Base-by-base conservation (phyloP, 1,140 invertebrate genomes). In the Drosophila orosa region DNA sequence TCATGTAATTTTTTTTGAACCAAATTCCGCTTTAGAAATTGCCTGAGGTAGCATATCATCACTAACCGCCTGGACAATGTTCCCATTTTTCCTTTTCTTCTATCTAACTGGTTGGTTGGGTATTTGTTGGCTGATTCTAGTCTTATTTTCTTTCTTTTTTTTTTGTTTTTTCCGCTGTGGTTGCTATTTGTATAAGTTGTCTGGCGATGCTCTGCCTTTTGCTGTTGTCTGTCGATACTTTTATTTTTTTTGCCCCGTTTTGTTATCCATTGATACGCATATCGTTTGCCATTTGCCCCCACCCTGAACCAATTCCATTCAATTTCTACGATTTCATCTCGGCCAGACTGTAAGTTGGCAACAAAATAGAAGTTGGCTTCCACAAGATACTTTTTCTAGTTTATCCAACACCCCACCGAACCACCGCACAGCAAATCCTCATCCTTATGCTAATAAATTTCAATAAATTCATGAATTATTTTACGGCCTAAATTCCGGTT, bases 321-420 rank as follows among this genome's bases (percentile, higher is more conserved):
- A 87, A 87, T 84, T 87, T 87, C 80, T 84, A 89, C 73, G 84
- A 89, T 87, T 87, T 87, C 80, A 84, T 87, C 84, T 87, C 71
- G 69, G 54, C 52, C 82, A 75, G 75, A 83, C 37, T 68, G 67
- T 59, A 68, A 52, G 35, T 76, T 80, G 74, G 35, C 33, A 63
- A 59, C 40, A 62, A 42, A 57, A 66, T 27, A 44, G 39, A 58
- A 50, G 50, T 45, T 48, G 45, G 55, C 72, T 66, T 48, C 61
- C 25, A 45, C 59, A 44, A 78, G 61, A 57, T 78, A 67, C 59
- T 63, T 80, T 67, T 58, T 31, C 40, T 31, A 31, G 29, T 50
- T 59, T 48, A 22, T 24, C 19, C 42, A 25, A 25, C 22, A n/a
- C 9, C 29, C 15, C 19, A 29, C n/a, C n/a, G n/a, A 12, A 10